These are phyloP conservation scores for Macrochelys suwanniensis DNA, from an alignment of 2,797 vertebrate genomes.

Conservation along the genomic window DNA sequence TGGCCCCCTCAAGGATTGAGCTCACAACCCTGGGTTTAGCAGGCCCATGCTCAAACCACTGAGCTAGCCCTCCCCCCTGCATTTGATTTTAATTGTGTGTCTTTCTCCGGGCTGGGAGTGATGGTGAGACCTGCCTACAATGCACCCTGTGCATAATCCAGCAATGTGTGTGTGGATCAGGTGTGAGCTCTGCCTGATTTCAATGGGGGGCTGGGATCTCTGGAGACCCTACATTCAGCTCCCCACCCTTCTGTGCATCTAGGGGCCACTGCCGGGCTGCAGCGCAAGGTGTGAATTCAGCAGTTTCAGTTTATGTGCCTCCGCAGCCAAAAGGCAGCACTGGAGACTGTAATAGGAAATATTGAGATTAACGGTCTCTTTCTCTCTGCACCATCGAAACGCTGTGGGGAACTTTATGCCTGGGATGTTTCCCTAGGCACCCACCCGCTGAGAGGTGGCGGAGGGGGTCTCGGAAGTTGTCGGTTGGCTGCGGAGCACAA, in stretches of 20 bases:
- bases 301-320: neutral
- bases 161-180: accelerated
- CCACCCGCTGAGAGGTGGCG: accelerated
- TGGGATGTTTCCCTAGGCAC: neutral
- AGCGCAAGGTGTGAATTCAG: accelerated
- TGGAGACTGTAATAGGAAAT: neutral
- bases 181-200: neutral
- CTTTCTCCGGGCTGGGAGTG: conserved; percentile 35
- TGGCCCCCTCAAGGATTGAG: too few species aligned
- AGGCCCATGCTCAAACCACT: too few species aligned
- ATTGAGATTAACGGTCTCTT: accelerated
- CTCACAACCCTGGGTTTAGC: too few species aligned
- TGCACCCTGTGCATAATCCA: neutral
- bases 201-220: neutral
- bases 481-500: neutral
- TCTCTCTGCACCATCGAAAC: neutral
- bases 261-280: neutral
- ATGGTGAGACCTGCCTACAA: neutral
- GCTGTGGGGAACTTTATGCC: accelerated
- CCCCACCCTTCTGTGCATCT: neutral
- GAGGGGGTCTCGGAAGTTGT: neutral
- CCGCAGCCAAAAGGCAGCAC: neutral
- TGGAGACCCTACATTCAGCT: neutral
- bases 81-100: neutral
- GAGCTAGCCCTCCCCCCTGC: too few species aligned